Percentiles rank a stretch among this genome's conserved stretches.
Conservation (phyloP, 1,140 invertebrate genomes). For the Papilio dardanus region DNA sequence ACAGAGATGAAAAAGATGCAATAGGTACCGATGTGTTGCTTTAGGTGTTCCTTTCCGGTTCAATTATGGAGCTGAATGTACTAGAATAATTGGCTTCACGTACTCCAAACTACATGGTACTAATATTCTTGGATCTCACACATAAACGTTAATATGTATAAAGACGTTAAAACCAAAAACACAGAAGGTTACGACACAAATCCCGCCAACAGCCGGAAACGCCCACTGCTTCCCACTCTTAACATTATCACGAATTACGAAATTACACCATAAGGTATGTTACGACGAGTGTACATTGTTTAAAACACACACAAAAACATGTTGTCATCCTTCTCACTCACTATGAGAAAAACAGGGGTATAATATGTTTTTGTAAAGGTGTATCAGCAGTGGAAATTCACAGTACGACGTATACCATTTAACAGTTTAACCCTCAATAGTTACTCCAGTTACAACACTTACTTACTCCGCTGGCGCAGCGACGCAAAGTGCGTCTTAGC, state of each 20-base stretch:
- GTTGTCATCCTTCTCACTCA: not conserved
- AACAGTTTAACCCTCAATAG: not conserved
- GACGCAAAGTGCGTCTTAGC: too few species aligned
- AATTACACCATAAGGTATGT: conserved; percentile 4
- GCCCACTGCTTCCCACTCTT: conserved; percentile 15
- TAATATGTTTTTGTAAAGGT: too few species aligned
- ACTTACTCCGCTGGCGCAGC: too few species aligned
- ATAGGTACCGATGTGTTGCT: too few species aligned
- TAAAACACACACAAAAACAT: not conserved
- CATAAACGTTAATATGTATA: not conserved
- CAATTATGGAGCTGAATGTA: not conserved
- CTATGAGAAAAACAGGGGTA: too few species aligned
- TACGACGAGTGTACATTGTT: not conserved
- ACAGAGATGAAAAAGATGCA: too few species aligned
- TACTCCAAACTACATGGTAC: not conserved
- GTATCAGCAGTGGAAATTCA: too few species aligned
- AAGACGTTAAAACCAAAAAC: not conserved
- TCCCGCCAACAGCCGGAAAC: conserved; percentile 7
- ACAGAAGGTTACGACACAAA: conserved; percentile 16
- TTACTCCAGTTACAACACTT: not conserved
- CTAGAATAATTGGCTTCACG: not conserved
- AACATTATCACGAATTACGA: conserved; percentile 29
- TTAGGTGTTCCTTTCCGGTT: too few species aligned
- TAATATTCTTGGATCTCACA: too few species aligned
- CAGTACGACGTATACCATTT: too few species aligned